These are phyloP conservation scores for Ostrea denselamellosa DNA, from an alignment of 1,140 invertebrate species.

Conservation along the genomic window DNA sequence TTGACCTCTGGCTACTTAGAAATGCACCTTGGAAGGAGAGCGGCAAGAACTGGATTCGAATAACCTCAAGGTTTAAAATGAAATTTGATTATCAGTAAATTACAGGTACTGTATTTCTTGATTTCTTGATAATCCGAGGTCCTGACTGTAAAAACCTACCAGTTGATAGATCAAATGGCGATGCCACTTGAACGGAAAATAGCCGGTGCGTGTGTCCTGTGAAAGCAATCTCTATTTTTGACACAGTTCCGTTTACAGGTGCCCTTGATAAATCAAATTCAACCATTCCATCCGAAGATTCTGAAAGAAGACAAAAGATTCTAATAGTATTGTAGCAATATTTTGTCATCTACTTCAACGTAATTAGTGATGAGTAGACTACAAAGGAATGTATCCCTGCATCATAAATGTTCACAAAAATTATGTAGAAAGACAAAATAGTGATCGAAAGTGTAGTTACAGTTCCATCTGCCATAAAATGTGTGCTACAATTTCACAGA, in stretches of 20 bases:
- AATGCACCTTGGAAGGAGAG: no score
- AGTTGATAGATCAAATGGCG: neutral
- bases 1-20: no score
- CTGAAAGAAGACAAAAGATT: neutral
- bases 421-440: neutral
- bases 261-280: neutral
- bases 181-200: neutral
- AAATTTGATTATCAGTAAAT: neutral
- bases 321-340: neutral
- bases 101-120: neutral
- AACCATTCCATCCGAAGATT: neutral
- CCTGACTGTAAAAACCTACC: neutral
- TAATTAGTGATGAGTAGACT: neutral
- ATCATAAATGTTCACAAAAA: neutral
- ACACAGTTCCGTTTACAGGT: neutral
- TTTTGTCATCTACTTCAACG: no score
- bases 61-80: neutral
- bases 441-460: neutral
- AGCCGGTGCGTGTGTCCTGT: neutral
- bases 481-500: no score
- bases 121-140: neutral
- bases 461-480: neutral
- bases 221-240: slow-evolving; percentile 4
- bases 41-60: no score
- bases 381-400: neutral